Evolutionary conservation across 2,888 invertebrate species (phyloP).

Genomic region (Coelopa pilipes): DNA sequence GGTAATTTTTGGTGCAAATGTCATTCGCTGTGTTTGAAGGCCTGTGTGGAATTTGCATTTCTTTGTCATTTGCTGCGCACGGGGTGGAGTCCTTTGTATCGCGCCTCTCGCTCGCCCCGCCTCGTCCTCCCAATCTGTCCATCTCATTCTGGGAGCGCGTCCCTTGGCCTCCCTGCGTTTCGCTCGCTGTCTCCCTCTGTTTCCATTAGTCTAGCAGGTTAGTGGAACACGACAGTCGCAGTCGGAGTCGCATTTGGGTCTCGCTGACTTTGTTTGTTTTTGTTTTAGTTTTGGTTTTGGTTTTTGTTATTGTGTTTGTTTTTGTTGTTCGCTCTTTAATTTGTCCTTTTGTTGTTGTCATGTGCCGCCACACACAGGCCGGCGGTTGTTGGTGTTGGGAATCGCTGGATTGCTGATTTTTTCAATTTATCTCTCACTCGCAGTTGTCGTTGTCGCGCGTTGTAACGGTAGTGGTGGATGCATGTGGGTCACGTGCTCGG

Average conservation of each 20-base stretch:
- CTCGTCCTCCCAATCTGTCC: neutral
- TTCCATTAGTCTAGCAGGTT: constrained; percentile 64
- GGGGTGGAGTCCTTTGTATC: neutral
- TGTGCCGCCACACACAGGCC: too few species aligned
- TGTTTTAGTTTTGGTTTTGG: constrained; percentile 15
- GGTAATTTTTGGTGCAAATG: constrained; percentile 31
- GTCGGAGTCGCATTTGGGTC: constrained; percentile 48
- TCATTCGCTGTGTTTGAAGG: constrained; percentile 35
- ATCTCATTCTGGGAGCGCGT: neutral
- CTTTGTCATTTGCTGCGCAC: constrained; percentile 31
- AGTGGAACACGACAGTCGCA: constrained; percentile 65
- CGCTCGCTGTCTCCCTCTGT: constrained; percentile 47
- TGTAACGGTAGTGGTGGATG: neutral
- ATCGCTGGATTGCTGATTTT: neutral
- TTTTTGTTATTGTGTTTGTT: too few species aligned
- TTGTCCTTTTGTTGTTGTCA: neutral
- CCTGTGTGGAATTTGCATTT: constrained; percentile 35
- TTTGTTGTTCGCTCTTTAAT: neutral
- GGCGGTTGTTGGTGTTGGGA: neutral
- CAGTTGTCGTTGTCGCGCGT: constrained; percentile 5
- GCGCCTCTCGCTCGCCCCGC: neutral
- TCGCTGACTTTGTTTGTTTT: constrained; percentile 33
- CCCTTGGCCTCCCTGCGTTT: neutral
- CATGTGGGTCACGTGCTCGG: constrained; percentile 16
- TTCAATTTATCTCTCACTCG: neutral